phyloP scores from a whole-genome alignment of 2,888 invertebrate genomes.

The Agrotis segetum region DNA sequence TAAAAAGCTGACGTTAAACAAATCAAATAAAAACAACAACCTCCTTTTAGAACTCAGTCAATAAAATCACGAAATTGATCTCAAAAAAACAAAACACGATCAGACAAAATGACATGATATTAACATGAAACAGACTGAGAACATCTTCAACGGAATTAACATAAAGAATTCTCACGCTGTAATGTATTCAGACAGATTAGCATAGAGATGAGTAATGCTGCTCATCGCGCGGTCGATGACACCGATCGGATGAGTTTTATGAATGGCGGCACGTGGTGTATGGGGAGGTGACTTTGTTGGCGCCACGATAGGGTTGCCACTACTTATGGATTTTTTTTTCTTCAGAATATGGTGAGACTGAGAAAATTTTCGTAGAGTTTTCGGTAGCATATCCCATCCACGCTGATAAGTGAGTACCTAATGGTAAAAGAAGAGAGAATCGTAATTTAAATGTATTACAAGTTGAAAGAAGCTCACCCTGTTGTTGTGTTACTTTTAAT shows the following conservation, averaged over 20 bases:
- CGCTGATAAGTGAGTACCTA: background rate
- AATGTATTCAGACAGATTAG: constrained; percentile 61
- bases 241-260: constrained; percentile 49
- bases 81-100: constrained; percentile 24
- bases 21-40: background rate
- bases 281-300: constrained; percentile 23
- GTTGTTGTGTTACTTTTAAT: background rate
- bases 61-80: constrained; percentile 10
- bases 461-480: background rate
- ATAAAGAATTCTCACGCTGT: constrained; percentile 56
- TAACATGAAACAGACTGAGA: constrained; percentile 30
- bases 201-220: constrained; percentile 63
- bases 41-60: background rate
- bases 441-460: background rate
- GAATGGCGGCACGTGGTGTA: constrained; percentile 60
- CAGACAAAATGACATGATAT: constrained; percentile 24
- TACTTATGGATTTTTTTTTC: background rate
- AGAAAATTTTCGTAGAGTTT: background rate
- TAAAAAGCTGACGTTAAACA: background rate
- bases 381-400: background rate
- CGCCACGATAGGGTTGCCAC: constrained; percentile 34
- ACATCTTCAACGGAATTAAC: constrained; percentile 51
- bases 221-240: constrained; percentile 66
- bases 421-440: background rate
- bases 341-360: too few species aligned